These are phyloP conservation scores for Portunus trituberculatus DNA, from an alignment of 1,140 invertebrate species.

Conservation along the genomic window DNA sequence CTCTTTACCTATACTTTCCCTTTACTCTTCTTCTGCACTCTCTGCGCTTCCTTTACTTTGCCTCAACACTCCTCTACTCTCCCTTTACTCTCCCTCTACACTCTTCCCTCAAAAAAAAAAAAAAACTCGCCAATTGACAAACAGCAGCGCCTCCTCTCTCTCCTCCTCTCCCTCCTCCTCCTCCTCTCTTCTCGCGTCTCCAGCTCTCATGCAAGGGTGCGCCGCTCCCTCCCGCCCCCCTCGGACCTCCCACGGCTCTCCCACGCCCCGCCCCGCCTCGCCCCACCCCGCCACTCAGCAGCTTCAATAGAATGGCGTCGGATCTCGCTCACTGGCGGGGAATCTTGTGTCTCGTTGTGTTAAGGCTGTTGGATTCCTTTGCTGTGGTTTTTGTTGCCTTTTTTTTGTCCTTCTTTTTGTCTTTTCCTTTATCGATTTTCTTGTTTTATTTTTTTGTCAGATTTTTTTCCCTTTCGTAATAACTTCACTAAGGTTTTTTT, in stretches of 20 bases:
- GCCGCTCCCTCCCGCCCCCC: background rate
- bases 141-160: no score
- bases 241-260: background rate
- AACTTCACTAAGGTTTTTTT: no score
- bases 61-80: background rate
- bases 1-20: background rate
- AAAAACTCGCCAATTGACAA: no score
- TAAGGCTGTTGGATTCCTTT: no score
- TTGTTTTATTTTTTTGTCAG: no score
- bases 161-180: background rate
- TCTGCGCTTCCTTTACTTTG: background rate
- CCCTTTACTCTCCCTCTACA: background rate
- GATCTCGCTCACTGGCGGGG: background rate
- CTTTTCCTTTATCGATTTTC: no score
- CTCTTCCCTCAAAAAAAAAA: background rate
- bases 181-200: background rate
- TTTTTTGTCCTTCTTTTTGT: no score
- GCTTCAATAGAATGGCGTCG: background rate
- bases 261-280: no score
- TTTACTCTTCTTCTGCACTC: background rate
- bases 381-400: no score
- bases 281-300: no score
- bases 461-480: no score
- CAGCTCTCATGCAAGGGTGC: background rate
- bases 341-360: background rate